Base-by-base conservation (phyloP, 2,888 invertebrate species). In the Phengaris alcon region DNA sequence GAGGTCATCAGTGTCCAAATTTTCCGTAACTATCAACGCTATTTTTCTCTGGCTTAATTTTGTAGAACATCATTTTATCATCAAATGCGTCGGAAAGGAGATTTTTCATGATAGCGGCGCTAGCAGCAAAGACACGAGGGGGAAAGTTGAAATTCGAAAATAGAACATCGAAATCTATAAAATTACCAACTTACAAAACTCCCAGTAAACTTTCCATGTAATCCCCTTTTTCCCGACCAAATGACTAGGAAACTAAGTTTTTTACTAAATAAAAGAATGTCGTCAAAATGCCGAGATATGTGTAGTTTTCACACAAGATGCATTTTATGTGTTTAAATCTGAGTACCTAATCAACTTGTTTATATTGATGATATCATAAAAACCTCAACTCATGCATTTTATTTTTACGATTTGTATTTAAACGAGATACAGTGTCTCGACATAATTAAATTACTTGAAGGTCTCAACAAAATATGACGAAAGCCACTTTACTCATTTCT, bases 361-460 rank as follows among this genome's bases (percentile, higher is more conserved):
- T 64, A 64, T 64, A 64, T 12, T 35, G 13, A 64, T 64, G 35
- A 44, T 64, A 64, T 64, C 64, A 64, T 64, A 59, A 64, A 64
- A 64, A 12, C 7, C 12, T 64, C 64, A 64, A 59, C 4, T 59
- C 22, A 7, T 46, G 46, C 46, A 46, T 44, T 44, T 44, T 44
- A 44, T 64, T 13, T 64, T 44, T 64, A 44, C 44, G 59, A 64
- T 22, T 22, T 35, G 6, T 59, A 10, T 10, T 22, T 15, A 57
- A 57, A 57, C 57, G 35, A 64, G 35, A 22, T 64, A 0, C 12
- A 6, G 12, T 6, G 12, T 44, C 52, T 52, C 52, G 2, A 22
- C 3, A 59, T 64, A 12, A 35, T 64, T 6, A 64, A 64, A 35
- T 64, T 64, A 64, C 35, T 64, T 52, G 3, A 0, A 48, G 22